phyloP scores from a whole-genome alignment of 2,797 vertebrate genomes.

The Ceyx erithaca region DNA sequence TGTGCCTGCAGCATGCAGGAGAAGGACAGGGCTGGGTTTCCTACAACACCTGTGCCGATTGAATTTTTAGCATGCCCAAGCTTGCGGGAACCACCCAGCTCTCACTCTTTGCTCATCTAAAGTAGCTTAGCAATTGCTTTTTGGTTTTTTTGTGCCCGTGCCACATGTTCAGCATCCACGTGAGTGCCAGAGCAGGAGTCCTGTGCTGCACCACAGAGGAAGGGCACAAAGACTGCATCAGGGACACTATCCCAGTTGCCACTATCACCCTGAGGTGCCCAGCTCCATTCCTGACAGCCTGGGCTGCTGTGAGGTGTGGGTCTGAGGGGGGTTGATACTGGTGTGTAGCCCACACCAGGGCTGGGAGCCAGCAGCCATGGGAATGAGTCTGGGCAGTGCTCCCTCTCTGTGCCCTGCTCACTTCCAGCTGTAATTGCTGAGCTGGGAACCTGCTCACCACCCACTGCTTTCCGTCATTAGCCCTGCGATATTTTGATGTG shows the following conservation, averaged over 20 bases:
- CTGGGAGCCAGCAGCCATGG: background rate
- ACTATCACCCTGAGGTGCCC: background rate
- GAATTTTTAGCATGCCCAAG: background rate
- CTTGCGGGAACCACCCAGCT: background rate
- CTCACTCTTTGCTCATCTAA: background rate
- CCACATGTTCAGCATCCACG: accelerated
- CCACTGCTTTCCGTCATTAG: conserved; percentile 37
- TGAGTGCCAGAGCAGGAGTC: background rate
- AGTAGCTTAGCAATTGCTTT: background rate
- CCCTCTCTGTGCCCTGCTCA: background rate
- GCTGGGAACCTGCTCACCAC: background rate
- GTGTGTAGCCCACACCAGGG: background rate
- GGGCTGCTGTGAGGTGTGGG: background rate
- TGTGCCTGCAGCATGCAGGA: accelerated
- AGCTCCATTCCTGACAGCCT: background rate
- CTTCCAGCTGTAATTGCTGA: conserved; percentile 14
- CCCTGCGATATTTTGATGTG: conserved; percentile 24
- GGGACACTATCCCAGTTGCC: background rate
- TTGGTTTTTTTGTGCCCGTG: background rate
- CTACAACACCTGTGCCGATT: background rate
- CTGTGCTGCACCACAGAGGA: accelerated
- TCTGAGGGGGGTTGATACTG: background rate
- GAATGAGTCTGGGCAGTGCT: background rate
- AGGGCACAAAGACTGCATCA: accelerated
- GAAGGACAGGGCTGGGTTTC: background rate